Evolutionary conservation across 2,113 vertebrate species (phyloP), one percentile per base, ranked within the genome.

Genomic region (Pyxicephalus adspersus): DNA sequence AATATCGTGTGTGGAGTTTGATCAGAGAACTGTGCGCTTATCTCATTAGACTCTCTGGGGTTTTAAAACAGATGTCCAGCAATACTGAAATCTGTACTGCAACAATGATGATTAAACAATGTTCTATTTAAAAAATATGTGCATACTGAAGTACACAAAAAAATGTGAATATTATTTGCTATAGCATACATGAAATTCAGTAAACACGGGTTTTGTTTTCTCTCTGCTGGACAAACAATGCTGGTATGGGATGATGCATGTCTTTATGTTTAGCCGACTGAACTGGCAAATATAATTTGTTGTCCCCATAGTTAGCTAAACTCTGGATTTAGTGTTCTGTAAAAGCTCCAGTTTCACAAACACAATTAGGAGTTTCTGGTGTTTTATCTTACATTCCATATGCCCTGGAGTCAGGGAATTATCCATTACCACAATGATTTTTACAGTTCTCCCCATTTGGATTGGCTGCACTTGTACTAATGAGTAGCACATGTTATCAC

Each of bases 401-500:
- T 66, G 52, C 28, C 51, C 76, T 55, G 28, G 76, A 55, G 76
- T 34, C 52, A 34, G 28, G 20, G 28, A n/a, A 66, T 77, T 77
- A 77, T 66, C 76, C 22, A 66, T 67, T 66, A 77, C n/a, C 1
- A 28, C 63, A 65, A 55, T 23, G 51, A 77, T 77, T 45, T 57
- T 31, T 19, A 9, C 29, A 66, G 60, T 67, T 28, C 31, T 66
- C n/a, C n/a, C 23, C 64, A 54, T 55, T 25, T 51, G 52, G 16
- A 77, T 52, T 77, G 38, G 50, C 28, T 66, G 28, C 61, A 66
- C 28, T 77, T 20, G 22, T 31, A 63, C 51, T 77, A 77, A 77
- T 77, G 34, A 66, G 20, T 64, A 77, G 66, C 76, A 67, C 63
- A 77, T 77, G 63, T 66, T 77, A 66, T 54, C 19, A 73, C 34